Evolutionary conservation across 2,797 vertebrate genomes (phyloP), one percentile per base, ranked within the genome.

Genomic region (Xenops minutus): DNA sequence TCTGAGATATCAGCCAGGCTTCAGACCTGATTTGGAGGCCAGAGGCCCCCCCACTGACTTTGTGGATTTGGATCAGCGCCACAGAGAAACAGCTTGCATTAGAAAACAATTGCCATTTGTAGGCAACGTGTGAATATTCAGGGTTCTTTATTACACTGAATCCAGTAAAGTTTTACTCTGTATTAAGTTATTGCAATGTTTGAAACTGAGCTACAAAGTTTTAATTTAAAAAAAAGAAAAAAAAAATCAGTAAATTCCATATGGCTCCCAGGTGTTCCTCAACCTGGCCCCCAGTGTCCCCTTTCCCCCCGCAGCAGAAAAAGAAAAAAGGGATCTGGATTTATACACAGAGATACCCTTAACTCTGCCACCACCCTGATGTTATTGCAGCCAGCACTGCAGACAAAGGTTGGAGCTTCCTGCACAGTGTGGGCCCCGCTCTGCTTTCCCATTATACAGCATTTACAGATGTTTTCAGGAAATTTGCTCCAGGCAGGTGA

Each of bases 251-350:
- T 82, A 78, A 86, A 95, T 95, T 95, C 94, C 96, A 97, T 96
- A 91, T 96, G 96, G 96, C 37, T 97, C 86, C 92, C 96, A 97
- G 96, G 97, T 97, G 96, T 89, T 95, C 75, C 32, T 92, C 73
- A 92, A 32, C 94, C 76, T 86, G 79, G 66, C 66, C 46, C 39
- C 58, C 32, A 37, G 72, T 51, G 67, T 85, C 46, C 54, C 62
- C 18, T 86, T 88, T 72, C 15, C 41, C 30, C 7, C 39, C 79
- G 48, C 78, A n/a, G 10, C 78, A 88, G 49, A 51, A 68, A 77
- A 62, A 71, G 17, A 48, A 92, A 75, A 95, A 81, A 88, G 54
- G 27, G 52, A 96, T 91, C 39, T 95, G 93, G 75, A 85, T 93
- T 96, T 96, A 93, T 56, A 88, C 72, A 61, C 0, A 67, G 74